Evolutionary conservation across 2,888 invertebrate species (phyloP), one percentile per base, ranked within the genome.

Genomic region (Clitarchus hookeri): DNA sequence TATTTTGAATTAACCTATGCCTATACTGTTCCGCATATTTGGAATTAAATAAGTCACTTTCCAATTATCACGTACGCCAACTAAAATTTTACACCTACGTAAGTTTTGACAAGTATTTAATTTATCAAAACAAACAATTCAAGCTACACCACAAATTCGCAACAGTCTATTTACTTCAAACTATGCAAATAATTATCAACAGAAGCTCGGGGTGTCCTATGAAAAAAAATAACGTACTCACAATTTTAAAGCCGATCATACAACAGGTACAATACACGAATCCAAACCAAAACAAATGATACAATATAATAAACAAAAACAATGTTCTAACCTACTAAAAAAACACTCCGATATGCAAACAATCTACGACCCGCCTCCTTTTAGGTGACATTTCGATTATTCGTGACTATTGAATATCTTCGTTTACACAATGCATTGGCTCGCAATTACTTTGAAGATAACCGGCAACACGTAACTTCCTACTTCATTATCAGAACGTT

Each of bases 261-360:
- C 6, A 65, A 4, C 65, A 65, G n/a, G 1, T 53, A 36, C 36
- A n/a, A 65, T 23, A 65, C 65, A 16, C 3, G 65, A 16, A n/a
- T 65, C n/a, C 65, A 65, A 65, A 65, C 65, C 11, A 65, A 65
- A 65, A 65, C 53, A 53, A 53, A 53, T 53, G 65, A 65, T 65
- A n/a, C 65, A 23, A 65, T 11, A 65, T 65, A 65, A 65, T 65
- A 6, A 65, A 65, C 65, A 65, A 65, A 65, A 65, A 65, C 65
- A 65, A 65, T 19, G 65, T 65, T 65, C 65, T 65, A 65, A 65
- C 65, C 65, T 65, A 65, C 65, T 65, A 65, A 65, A 65, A 65
- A 65, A 65, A 65, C 6, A 53, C 8, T 12, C 19, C 2, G 11
- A 65, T 65, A 65, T 65, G 23, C 65, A 65, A 65, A 53, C 53